Evolutionary conservation across 2,888 invertebrate genomes (phyloP).

Genomic region (Lithophane semibrunnea): DNA sequence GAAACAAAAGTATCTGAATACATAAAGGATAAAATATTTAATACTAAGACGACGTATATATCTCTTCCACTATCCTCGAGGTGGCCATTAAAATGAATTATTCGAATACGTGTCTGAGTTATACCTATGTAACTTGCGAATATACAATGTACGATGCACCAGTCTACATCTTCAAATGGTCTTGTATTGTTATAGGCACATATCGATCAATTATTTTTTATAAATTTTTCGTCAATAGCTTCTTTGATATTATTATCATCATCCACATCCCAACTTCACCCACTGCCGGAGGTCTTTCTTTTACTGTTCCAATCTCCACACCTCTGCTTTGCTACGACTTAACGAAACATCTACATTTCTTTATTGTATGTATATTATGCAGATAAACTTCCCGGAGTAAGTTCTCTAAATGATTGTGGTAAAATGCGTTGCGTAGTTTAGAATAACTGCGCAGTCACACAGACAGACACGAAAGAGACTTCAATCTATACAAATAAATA

Average conservation of each 20-base stretch:
- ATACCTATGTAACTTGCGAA: slow-evolving; percentile 47
- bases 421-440: no score
- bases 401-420: no score
- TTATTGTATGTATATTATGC: no score
- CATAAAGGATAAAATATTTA: slow-evolving; percentile 65
- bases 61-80: slow-evolving; percentile 63
- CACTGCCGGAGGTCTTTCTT: not conserved
- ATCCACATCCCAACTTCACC: not conserved
- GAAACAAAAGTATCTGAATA: slow-evolving; percentile 59
- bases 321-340: not conserved
- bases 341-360: not conserved
- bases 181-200: not conserved
- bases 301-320: no score
- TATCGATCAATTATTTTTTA: no score
- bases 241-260: not conserved
- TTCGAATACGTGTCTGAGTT: slow-evolving; percentile 64
- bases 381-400: no score
- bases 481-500: not conserved
- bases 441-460: not conserved
- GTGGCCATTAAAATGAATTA: slow-evolving; percentile 69
- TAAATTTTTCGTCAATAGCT: not conserved
- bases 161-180: not conserved
- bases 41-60: slow-evolving; percentile 59
- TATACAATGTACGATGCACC: slow-evolving; percentile 48
- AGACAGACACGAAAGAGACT: not conserved